Percentiles rank a stretch among this genome's conserved stretches.
phyloP scores from a whole-genome alignment of 2,888 invertebrate genomes.

The Stenodera caucasica region DNA sequence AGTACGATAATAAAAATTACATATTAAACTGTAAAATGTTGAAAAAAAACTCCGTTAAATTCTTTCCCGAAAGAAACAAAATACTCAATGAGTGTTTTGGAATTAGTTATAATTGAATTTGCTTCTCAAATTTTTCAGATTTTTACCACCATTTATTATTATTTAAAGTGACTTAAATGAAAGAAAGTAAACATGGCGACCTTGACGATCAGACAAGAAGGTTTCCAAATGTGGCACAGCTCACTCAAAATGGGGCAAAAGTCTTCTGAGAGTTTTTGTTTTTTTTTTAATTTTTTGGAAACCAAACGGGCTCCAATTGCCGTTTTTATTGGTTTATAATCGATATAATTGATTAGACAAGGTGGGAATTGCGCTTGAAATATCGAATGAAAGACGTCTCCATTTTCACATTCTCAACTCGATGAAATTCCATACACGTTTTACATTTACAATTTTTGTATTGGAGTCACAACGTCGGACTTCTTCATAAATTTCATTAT shows the following conservation, averaged over 20 bases:
- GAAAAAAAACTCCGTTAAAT: too few species aligned
- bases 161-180: conserved; percentile 31
- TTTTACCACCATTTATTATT: background rate
- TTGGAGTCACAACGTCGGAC: conserved; percentile 7
- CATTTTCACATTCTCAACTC: conserved; percentile 4
- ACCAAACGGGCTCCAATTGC: too few species aligned
- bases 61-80: too few species aligned
- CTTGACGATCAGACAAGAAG: conserved; percentile 31
- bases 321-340: too few species aligned
- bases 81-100: too few species aligned
- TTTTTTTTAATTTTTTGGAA: too few species aligned
- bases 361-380: background rate
- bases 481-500: background rate
- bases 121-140: background rate
- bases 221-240: conserved; percentile 17
- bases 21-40: too few species aligned
- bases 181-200: conserved; percentile 46
- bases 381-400: background rate
- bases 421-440: conserved; percentile 8
- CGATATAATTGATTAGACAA: too few species aligned
- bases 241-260: background rate
- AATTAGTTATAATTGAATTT: too few species aligned
- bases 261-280: background rate
- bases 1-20: background rate
- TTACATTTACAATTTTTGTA: conserved; percentile 4